Conservation (phyloP, 1,140 invertebrate genomes). For the Periplaneta americana region DNA sequence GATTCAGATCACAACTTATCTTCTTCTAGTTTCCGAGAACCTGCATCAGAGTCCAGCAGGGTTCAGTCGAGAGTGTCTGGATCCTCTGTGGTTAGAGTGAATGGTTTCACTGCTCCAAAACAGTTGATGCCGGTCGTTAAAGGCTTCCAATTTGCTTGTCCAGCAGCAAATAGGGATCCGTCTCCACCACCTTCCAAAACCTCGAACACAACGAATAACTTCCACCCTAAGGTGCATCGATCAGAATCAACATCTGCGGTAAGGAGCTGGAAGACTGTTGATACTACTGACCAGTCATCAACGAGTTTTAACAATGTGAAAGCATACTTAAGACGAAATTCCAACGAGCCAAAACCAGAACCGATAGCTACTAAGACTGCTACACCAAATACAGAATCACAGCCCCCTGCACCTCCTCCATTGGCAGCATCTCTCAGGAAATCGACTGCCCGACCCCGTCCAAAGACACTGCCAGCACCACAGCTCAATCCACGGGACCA, state of each 20-base stretch:
- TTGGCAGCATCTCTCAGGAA: constrained; percentile 19
- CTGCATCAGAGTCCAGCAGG: background rate
- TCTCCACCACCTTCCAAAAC: too few relatives aligned
- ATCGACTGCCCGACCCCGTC: background rate
- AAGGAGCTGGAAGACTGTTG: background rate
- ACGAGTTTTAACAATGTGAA: background rate
- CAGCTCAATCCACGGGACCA: constrained; percentile 53
- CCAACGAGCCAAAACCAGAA: background rate
- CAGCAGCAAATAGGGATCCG: background rate
- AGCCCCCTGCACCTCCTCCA: constrained; percentile 17
- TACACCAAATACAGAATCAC: background rate
- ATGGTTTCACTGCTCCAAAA: constrained; percentile 23
- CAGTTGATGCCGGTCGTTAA: constrained; percentile 28
- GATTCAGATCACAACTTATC: background rate
- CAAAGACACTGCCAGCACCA: constrained; percentile 9
- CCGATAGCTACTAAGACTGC: background rate
- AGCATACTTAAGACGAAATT: background rate
- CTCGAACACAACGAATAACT: background rate
- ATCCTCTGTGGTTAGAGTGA: constrained; percentile 24
- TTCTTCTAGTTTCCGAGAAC: background rate
- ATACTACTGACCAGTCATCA: background rate
- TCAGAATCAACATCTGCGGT: background rate
- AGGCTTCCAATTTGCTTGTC: constrained; percentile 26
- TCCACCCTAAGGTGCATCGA: background rate
- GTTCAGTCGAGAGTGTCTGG: background rate